These are phyloP conservation scores for Coracopsis vasa DNA, from an alignment of 2,113 vertebrate species.

Conservation along the genomic window DNA sequence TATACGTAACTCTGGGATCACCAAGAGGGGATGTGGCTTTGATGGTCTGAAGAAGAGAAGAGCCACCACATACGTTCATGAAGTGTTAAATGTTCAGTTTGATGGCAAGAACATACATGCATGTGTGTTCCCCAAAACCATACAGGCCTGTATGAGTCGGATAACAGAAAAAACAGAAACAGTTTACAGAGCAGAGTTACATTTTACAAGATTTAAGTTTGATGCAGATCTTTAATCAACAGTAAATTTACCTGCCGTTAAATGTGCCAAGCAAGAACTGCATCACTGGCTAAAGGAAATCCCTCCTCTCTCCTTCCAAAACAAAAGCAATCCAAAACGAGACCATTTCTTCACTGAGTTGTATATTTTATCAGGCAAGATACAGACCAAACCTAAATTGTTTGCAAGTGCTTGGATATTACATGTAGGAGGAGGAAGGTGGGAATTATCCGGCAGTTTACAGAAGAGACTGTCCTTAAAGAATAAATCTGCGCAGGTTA, in stretches of 20 bases:
- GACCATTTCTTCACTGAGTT: neutral
- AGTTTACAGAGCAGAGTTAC: neutral
- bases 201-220: neutral
- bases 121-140: neutral
- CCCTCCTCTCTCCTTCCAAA: neutral
- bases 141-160: neutral
- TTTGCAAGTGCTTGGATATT: neutral
- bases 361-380: neutral
- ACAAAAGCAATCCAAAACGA: neutral
- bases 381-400: neutral
- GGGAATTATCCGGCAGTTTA: neutral
- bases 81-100: neutral
- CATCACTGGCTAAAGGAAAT: neutral
- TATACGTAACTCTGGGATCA: slow-evolving; percentile 87
- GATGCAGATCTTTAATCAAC: neutral
- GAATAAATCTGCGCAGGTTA: neutral
- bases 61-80: neutral
- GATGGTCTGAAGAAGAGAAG: slow-evolving; percentile 77
- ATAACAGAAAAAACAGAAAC: neutral
- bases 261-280: neutral
- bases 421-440: neutral
- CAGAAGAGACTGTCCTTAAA: neutral
- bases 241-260: neutral
- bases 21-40: slow-evolving; percentile 85
- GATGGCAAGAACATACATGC: neutral